Base-by-base conservation (phyloP, 1,140 invertebrate genomes). In the Apis florea region DNA sequence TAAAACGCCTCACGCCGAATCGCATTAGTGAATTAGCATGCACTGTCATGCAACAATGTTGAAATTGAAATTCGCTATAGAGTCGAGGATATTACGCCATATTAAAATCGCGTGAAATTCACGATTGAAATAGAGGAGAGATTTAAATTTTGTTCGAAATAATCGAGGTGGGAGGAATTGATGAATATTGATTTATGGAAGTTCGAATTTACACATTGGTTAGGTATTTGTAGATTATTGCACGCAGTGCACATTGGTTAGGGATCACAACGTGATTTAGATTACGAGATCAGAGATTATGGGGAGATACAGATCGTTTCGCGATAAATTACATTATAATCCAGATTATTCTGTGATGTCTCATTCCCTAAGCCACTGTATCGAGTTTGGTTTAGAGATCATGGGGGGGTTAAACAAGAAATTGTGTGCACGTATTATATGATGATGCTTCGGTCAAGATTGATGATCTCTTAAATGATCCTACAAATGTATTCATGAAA, bases 21-120 rank as follows among this genome's bases (percentile, higher is more conserved):
- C 79, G 79, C 76, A 84, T 88, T 89, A 84, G 54, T 49, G 63
- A 51, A 79, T 78, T 84, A 85, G 84, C 86, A 77, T 82, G 81
- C 64, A 74, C 51, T 70, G 8, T n/a, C 47, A n/a, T 83, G 80
- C 59, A 77, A 17, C 8, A 58, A 61, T 53, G 73, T 85, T 74
- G 31, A 40, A 85, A 88, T 88, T 87, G 79, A 12, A 54, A 40
- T 79, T 47, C 63, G 10, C 47, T 10, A 24, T 59, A 59, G 70
- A 17, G 40, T 47, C 24, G 13, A 54, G 11, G 12, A 71, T 68
- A 40, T 24, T 6, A 9, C 31, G 9, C 13, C 9, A 40, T 24
- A 6, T 19, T 2, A 17, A 19, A 24, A 54, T 53, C 12, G n/a
- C 2, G 4, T 31, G 26, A 15, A 63, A 26, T 40, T 40, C 26